Percentiles rank a stretch among this genome's conserved stretches.
Evolutionary conservation across 2,113 vertebrate genomes (phyloP).

Genomic region (Hyla sarda): DNA sequence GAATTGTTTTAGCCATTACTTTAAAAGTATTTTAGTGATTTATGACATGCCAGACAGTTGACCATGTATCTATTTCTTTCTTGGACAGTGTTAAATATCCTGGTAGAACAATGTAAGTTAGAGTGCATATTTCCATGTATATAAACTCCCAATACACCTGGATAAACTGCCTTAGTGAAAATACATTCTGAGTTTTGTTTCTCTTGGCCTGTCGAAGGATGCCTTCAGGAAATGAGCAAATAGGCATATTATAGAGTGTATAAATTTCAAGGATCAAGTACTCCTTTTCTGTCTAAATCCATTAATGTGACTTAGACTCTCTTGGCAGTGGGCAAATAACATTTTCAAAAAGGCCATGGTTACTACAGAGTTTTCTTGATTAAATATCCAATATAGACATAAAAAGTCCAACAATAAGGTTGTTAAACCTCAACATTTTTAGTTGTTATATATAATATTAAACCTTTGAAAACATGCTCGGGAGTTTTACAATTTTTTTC

Average conservation of each 20-base stretch:
- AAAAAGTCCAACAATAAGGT: too few species aligned
- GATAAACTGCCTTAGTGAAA: background rate
- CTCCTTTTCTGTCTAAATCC: background rate
- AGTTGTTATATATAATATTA: too few species aligned
- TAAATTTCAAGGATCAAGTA: background rate
- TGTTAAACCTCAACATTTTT: too few species aligned
- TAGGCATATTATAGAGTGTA: background rate
- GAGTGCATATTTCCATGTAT: background rate
- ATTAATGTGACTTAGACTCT: background rate
- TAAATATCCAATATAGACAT: background rate
- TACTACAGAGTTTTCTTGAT: background rate
- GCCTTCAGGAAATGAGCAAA: slow-evolving; percentile 22
- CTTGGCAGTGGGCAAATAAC: background rate
- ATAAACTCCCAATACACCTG: slow-evolving; percentile 5
- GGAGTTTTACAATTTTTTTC: too few species aligned
- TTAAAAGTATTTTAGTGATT: too few species aligned
- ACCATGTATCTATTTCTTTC: background rate
- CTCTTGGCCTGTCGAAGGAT: background rate
- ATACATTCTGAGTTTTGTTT: slow-evolving; percentile 18
- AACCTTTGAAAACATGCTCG: too few species aligned
- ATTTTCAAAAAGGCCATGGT: background rate
- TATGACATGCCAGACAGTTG: too few species aligned
- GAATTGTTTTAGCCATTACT: too few species aligned
- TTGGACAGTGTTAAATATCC: background rate
- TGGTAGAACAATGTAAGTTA: background rate